Conservation (phyloP, 1,140 invertebrate genomes). For the Harpegnathos saltator region DNA sequence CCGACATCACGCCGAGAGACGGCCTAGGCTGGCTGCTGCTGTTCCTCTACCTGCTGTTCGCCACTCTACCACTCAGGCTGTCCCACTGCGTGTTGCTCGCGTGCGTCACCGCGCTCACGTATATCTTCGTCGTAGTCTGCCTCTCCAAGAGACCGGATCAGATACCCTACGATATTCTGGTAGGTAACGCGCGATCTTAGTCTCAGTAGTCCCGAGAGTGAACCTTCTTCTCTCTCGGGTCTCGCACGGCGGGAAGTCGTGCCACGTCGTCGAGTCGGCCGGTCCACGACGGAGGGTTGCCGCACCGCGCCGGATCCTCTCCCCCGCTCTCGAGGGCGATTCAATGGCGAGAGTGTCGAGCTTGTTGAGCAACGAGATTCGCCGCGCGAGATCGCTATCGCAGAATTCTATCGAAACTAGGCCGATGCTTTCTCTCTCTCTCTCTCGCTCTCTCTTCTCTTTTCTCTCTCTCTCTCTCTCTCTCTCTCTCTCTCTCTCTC, state of each 20-base stretch:
- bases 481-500: no score
- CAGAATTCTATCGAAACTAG: no score
- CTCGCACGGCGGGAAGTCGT: no score
- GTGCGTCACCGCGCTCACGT: constrained; percentile 87
- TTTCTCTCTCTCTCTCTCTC: no score
- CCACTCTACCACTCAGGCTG: constrained; percentile 91
- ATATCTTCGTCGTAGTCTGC: constrained; percentile 87
- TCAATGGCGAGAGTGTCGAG: not conserved
- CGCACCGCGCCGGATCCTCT: no score
- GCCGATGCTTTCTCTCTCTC: no score
- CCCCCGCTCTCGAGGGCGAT: constrained; percentile 15
- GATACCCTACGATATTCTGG: constrained; percentile 86
- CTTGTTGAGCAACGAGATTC: no score
- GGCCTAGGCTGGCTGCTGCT: constrained; percentile 92
- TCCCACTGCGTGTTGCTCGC: constrained; percentile 88
- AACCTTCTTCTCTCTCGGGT: not conserved
- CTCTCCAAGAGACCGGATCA: constrained; percentile 81
- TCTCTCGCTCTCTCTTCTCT: no score
- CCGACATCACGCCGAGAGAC: constrained; percentile 86
- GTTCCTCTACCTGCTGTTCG: constrained; percentile 94
- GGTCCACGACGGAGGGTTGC: not conserved
- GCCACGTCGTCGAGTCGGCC: not conserved
- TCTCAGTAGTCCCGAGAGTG: no score
- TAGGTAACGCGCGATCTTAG: constrained; percentile 77
- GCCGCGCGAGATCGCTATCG: no score